Evolutionary conservation across 2,113 vertebrate genomes (phyloP).

Genomic region (Ceyx cyanopectus): DNA sequence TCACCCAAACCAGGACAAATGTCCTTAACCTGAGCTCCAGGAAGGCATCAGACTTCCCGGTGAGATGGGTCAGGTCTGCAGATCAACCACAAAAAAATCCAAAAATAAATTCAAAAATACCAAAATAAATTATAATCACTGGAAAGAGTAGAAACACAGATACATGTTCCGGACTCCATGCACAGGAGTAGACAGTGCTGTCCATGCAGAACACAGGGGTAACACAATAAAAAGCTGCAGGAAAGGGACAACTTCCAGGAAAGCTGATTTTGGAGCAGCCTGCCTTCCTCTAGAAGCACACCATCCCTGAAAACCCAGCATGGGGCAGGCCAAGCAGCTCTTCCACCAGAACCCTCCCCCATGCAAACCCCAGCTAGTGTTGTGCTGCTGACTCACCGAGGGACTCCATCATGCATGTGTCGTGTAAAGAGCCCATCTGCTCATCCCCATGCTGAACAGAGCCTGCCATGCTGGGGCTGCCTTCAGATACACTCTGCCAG

Average conservation of each 20-base stretch:
- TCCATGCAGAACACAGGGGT: rapidly evolving
- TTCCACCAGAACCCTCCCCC: background rate
- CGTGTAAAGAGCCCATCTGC: background rate
- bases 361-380: background rate
- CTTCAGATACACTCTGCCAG: background rate
- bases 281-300: background rate
- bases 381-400: background rate
- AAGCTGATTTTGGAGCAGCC: background rate
- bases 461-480: background rate
- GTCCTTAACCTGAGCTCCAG: too few relatives aligned
- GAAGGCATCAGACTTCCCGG: too few relatives aligned
- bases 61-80: too few relatives aligned
- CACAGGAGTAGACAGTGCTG: background rate
- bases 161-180: background rate
- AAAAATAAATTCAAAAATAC: background rate
- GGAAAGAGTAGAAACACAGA: background rate
- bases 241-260: background rate
- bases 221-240: rapidly evolving
- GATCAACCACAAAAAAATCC: too few relatives aligned
- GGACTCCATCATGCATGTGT: background rate
- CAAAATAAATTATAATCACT: background rate
- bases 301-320: background rate
- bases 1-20: too few relatives aligned
- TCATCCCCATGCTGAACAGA: background rate
- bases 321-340: background rate